Evolutionary conservation across 2,113 vertebrate genomes (phyloP), one percentile per base, ranked within the genome.

Genomic region (Narcine bancroftii): DNA sequence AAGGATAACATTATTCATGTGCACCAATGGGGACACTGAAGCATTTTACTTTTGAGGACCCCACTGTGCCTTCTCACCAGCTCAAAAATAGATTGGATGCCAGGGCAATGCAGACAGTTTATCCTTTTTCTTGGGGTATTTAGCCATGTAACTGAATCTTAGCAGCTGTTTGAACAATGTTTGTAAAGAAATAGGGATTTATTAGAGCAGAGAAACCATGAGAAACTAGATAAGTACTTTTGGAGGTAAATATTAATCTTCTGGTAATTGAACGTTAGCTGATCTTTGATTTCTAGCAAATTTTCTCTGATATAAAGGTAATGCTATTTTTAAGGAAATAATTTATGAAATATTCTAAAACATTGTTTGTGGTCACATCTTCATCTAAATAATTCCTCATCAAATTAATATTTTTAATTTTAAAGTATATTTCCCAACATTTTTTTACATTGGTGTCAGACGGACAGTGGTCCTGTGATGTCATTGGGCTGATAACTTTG

Each of bases 1-100:
- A 91, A 71, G 89, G 36, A 71, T 91, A 39, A 33, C 65, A 47
- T 91, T 91, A 91, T 69, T 71, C 65, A 47, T 33, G 24, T 15
- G 45, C 39, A 47, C 36, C 42, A 69, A 24, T 69, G 42, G 13
- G 42, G 60, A 45, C 24, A 69, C 11, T 33, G 26, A 29, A 91
- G 42, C 36, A 47, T 71, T 91, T 42, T 21, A 45, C 47, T 91
- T 91, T 91, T 69, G 33, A 33, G 69, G 89, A 91, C 39, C 39
- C 10, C 45, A 24, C 39, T 21, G 21, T 69, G 24, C 29, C 65
- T 47, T 66, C 71, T 91, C 26, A 39, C 21, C 26, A 47, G 24
- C 42, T 45, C 24, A 5, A n/a, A 69, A 69, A 91, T 71, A 29
- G 42, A 10, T 45, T 91, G 89, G 89, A 33, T 13, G 24, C 24